phyloP scores from a whole-genome alignment of 2,888 invertebrate genomes.

The Drosophila tripunctata region DNA sequence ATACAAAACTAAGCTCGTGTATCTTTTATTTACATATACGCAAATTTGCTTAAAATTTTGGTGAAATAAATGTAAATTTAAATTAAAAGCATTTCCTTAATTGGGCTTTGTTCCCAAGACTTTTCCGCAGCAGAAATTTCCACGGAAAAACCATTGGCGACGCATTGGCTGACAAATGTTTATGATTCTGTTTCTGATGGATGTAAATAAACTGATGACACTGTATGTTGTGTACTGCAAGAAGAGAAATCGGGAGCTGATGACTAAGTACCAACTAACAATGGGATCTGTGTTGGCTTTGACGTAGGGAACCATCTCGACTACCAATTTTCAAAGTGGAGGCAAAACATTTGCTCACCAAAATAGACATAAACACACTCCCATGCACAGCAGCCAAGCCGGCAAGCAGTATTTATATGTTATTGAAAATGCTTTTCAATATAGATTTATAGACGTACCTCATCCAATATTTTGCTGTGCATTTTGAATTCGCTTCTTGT shows the following conservation, averaged over 20 bases:
- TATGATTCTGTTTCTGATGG: conserved; percentile 51
- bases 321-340: conserved; percentile 42
- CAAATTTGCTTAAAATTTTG: not conserved
- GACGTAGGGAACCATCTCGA: conserved; percentile 6
- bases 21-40: conserved; percentile 1
- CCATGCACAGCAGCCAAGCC: conserved; percentile 10
- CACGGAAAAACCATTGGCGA: conserved; percentile 35
- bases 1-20: not conserved
- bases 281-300: conserved; percentile 20
- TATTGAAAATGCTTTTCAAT: conserved; percentile 2
- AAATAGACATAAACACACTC: conserved; percentile 56
- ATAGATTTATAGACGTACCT: conserved; percentile 69
- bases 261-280: conserved; percentile 53
- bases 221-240: not conserved
- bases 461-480: conserved; percentile 81
- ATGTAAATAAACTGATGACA: conserved; percentile 69
- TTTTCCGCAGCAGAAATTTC: conserved; percentile 48
- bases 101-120: conserved; percentile 41
- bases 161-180: conserved; percentile 54
- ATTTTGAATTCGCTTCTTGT: conserved; percentile 55
- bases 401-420: conserved; percentile 12
- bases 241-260: conserved; percentile 4
- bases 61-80: not conserved
- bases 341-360: conserved; percentile 38
- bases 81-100: conserved; percentile 53